These are phyloP conservation scores for Tridacna gigas DNA, from an alignment of 2,888 invertebrate species.

Conservation along the genomic window DNA sequence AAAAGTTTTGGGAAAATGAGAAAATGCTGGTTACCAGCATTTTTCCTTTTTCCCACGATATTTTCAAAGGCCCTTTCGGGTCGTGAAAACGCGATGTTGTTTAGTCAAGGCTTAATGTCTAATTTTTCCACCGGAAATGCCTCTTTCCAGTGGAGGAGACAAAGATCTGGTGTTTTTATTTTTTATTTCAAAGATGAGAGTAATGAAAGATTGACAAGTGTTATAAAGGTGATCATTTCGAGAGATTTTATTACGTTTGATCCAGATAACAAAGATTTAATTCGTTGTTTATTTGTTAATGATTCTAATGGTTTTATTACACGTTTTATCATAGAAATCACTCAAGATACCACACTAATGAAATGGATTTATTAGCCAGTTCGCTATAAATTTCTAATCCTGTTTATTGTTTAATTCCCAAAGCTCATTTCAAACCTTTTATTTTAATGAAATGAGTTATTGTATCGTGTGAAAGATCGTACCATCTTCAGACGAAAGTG, in stretches of 20 bases:
- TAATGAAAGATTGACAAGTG: not conserved
- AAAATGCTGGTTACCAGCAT: too few species aligned
- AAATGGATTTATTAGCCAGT: conserved; percentile 17
- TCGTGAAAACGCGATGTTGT: too few species aligned
- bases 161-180: not conserved
- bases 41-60: too few species aligned
- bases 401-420: conserved; percentile 3
- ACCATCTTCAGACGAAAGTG: not conserved
- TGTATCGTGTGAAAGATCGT: not conserved
- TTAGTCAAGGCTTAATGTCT: too few species aligned
- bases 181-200: not conserved
- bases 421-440: not conserved
- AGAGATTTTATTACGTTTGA: not conserved
- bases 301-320: conserved; percentile 17
- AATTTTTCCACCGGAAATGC: too few species aligned
- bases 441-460: conserved; percentile 26
- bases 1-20: too few species aligned
- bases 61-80: too few species aligned
- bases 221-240: not conserved
- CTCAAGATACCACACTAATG: conserved; percentile 2
- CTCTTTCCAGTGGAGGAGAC: not conserved
- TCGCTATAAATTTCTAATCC: conserved; percentile 3
- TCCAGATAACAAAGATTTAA: too few species aligned
- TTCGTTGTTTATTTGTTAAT: conserved; percentile 4
- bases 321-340: conserved; percentile 8